phyloP scores from a whole-genome alignment of 1,140 invertebrate genomes.

The Nasonia longicornis region DNA sequence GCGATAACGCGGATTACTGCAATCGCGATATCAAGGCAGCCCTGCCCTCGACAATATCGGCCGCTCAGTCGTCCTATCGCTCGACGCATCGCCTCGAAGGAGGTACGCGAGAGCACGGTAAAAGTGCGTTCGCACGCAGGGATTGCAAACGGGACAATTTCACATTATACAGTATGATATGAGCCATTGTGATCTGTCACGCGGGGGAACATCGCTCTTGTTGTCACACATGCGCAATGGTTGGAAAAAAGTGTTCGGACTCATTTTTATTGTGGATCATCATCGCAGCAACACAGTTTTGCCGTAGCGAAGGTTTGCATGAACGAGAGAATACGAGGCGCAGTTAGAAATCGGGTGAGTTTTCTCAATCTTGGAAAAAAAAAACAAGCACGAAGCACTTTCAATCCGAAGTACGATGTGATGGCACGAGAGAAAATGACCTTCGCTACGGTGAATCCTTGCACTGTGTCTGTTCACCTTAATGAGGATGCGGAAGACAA shows the following conservation, averaged over 20 bases:
- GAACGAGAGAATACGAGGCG: no score
- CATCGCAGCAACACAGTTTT: background rate
- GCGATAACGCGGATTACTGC: slow-evolving; percentile 72
- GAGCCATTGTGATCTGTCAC: background rate
- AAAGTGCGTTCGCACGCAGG: background rate
- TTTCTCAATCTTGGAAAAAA: no score
- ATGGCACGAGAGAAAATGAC: background rate
- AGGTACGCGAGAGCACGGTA: slow-evolving; percentile 54
- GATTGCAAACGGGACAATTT: background rate
- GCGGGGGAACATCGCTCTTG: background rate
- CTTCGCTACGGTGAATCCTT: slow-evolving; percentile 14
- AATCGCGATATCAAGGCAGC: slow-evolving; percentile 70
- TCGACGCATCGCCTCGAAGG: slow-evolving; percentile 56
- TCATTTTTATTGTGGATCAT: background rate
- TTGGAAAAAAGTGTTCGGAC: background rate
- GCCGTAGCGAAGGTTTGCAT: background rate
- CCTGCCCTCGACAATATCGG: slow-evolving; percentile 58
- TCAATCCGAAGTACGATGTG: no score
- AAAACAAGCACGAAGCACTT: no score
- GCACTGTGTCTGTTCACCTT: slow-evolving; percentile 6
- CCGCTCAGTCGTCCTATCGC: slow-evolving; percentile 56
- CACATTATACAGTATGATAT: background rate
- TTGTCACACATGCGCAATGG: background rate
- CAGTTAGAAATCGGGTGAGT: no score
- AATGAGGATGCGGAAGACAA: slow-evolving; percentile 35